Percentiles rank a stretch among this genome's conserved stretches.
phyloP scores from a whole-genome alignment of 2,888 invertebrate species.

The Melikaiella ostensackeni region DNA sequence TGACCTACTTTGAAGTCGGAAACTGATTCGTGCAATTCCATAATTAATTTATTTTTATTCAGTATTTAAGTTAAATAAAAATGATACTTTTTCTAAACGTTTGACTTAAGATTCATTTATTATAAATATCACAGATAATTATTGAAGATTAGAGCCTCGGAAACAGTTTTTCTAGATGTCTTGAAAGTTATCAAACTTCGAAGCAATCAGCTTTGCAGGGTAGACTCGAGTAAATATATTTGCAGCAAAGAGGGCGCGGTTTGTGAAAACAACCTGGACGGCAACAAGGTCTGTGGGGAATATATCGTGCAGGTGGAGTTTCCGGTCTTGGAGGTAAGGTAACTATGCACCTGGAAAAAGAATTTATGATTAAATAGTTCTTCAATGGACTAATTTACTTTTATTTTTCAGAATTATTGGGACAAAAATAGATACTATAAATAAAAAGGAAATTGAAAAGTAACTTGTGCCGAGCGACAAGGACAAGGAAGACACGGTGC shows the following conservation, averaged over 20 bases:
- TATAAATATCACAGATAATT: not conserved
- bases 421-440: slow-evolving; percentile 3
- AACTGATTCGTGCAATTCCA: not conserved
- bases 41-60: not conserved
- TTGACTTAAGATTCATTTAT: not conserved
- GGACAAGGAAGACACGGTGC: slow-evolving; percentile 59
- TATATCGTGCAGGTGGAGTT: slow-evolving; percentile 50
- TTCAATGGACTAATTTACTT: not conserved
- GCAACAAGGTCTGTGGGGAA: slow-evolving; percentile 58
- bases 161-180: not conserved
- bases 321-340: slow-evolving; percentile 54
- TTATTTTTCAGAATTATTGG: not conserved
- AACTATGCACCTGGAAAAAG: slow-evolving; percentile 57
- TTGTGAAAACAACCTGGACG: slow-evolving; percentile 59
- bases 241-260: slow-evolving; percentile 59
- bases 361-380: not conserved
- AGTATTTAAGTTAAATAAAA: not conserved
- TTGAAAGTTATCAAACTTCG: slow-evolving; percentile 57
- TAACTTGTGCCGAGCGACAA: slow-evolving; percentile 62
- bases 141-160: not conserved
- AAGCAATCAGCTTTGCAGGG: slow-evolving; percentile 66
- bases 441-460: slow-evolving; percentile 5
- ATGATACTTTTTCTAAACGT: not conserved
- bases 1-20: no score
- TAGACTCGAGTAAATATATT: slow-evolving; percentile 59